phyloP scores from a whole-genome alignment of 2,888 invertebrate species.

The Choristoneura rosaceana region DNA sequence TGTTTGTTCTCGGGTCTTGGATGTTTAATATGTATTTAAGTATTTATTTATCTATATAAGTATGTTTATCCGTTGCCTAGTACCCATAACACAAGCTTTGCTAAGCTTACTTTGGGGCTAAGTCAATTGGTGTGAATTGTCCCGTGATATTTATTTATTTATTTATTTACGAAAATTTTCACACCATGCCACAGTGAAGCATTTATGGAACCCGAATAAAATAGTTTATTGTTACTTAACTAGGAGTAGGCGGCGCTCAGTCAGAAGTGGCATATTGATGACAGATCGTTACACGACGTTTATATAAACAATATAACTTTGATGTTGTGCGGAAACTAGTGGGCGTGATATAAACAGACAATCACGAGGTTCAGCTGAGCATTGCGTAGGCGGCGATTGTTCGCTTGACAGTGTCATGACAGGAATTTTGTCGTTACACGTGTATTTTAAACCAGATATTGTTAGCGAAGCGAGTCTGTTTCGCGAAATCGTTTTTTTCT shows the following conservation, averaged over 20 bases:
- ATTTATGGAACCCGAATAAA: background rate
- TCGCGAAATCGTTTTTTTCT: background rate
- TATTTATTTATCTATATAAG: too few species aligned
- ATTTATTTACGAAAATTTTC: too few species aligned
- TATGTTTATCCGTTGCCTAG: too few species aligned
- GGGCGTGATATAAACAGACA: slow-evolving; percentile 25
- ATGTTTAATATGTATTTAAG: too few species aligned
- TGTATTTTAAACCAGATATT: background rate
- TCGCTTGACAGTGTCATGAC: background rate
- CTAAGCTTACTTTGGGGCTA: too few species aligned
- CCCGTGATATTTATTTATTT: too few species aligned
- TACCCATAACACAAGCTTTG: too few species aligned
- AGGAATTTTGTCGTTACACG: slow-evolving; percentile 5
- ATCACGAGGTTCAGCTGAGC: slow-evolving; percentile 1
- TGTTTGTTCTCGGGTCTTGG: too few species aligned
- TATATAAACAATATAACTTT: slow-evolving; percentile 29
- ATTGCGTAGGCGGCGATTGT: slow-evolving; percentile 10
- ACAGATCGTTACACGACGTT: slow-evolving; percentile 28
- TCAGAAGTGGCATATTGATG: slow-evolving; percentile 29
- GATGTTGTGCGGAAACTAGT: slow-evolving; percentile 30
- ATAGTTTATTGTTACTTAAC: slow-evolving; percentile 8
- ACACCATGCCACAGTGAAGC: too few species aligned
- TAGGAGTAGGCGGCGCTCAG: slow-evolving; percentile 22
- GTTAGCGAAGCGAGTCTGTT: background rate
- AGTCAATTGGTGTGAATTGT: too few species aligned